Base-by-base conservation (phyloP, 92 coral and sea anemone genomes). In the Phymanthus crucifer region DNA sequence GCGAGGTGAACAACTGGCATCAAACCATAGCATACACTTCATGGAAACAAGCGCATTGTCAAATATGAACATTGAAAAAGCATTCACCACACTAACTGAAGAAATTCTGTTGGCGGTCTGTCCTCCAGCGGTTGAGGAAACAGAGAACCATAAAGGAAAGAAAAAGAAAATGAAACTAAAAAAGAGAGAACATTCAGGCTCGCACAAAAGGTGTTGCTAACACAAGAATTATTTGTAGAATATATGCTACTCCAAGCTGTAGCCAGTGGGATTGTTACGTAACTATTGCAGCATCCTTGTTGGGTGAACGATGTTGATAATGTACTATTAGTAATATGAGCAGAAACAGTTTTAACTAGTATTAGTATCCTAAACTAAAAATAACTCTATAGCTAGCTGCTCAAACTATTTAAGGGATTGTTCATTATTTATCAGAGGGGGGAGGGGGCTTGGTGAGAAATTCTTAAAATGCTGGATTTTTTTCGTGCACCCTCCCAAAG, bases 31-130 rank as follows among this genome's bases (percentile, higher is more conserved):
- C 18, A 88, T 96, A 34, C 66, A 72, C 32, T 87, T 93, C 24
- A 85, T 96, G 46, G 99, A 96, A 80, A 91, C 95, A 34, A 96
- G 99, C 65, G 99, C 99, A 4, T 78, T 93, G 79, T 85, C 94
- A 65, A 91, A 88, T 33, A 83, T 86, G 32, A 96, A 96, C 78
- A 75, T 96, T 52, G 99, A 96, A 36, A 92, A 75, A 61, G 93
- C 99, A 32, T 96, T 96, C 66, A 81, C 66, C 14, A 74, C 87
- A 33, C 84, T 96, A 6, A 96, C 99, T 17, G 83, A 89, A 74
- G 94, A 96, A 71, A 96, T 96, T 24, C 79, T 96, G 72, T 87
- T 93, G 77, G 95, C 91, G 71, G 99, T 96, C 7, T 96, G 99
- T 68, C 99, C 99, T 33, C 98, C 99, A 1, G 90, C 89, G 0